Base-by-base conservation (phyloP, 2,888 invertebrate genomes). In the Cheilosia variabilis region DNA sequence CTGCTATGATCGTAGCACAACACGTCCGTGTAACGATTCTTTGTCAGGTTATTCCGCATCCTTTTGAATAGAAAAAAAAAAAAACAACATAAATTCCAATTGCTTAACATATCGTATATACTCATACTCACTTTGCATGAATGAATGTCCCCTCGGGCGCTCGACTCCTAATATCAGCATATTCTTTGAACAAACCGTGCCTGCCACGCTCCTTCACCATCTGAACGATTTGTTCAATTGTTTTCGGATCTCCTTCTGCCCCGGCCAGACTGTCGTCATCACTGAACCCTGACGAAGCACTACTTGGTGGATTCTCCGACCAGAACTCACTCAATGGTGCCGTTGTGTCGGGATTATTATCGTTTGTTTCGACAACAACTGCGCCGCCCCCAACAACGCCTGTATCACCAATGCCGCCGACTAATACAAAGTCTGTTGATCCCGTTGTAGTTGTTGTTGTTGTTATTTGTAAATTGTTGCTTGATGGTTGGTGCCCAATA, bases 1-100 rank as follows among this genome's bases (percentile, higher is more conserved):
- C 99, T 94, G 91, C 97, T 97, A 93, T 98, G 98, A 93, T 99
- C 99, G 93, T 96, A 98, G 93, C 98, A 98, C 87, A 98, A 94
- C 66, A 99, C 98, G 93, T 99, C 99, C 88, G 98, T 98, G 93
- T 99, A 99, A 31, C 97, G 94, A 92, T 97, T 97, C 93, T 97
- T 97, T 90, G 96, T 94, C 91, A 96, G 93, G 92, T 97, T 97
- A 89, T 93, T 93, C 90, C 94, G 94, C 91, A 94, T 92, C 88
- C 95, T 95, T 88, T 17, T 7, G 9, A 91, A 90, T 69, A 45
- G 84, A 76, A 87, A 69, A 71, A 69, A 58, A 63, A 71, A 50
- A 52, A 81, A 9, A n/a, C n/a, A 6, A 53, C 13, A 4, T 19
- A 50, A 50, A 22, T 24, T 13, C 10, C 13, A 52, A 27, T 24